Percentiles rank a stretch among this genome's conserved stretches.
Conservation (phyloP, 35 echinoderm and acorn worm genomes). For the Patiria miniata region DNA sequence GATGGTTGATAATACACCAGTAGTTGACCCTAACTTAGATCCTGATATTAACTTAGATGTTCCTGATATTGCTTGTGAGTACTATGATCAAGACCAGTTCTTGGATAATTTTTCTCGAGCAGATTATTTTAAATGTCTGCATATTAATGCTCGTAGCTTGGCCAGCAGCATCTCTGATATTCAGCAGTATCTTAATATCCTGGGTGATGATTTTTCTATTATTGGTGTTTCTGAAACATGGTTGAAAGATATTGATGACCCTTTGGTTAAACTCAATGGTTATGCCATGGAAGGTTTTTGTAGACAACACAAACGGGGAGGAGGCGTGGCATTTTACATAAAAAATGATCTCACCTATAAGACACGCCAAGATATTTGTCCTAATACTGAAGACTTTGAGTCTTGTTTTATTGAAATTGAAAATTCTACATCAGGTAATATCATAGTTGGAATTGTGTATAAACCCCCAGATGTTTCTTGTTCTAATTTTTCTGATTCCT, state of each 20-base stretch:
- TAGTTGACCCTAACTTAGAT: background rate
- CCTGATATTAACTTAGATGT: background rate
- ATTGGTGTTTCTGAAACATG: background rate
- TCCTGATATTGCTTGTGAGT: background rate
- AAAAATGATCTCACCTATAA: background rate
- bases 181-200: background rate
- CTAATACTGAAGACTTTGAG: background rate
- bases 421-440: too few species aligned
- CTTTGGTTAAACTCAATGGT: background rate
- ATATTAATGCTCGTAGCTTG: background rate
- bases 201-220: background rate
- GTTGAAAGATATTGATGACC: background rate
- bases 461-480: too few species aligned
- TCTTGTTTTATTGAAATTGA: background rate
- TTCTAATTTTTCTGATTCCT: too few species aligned
- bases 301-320: background rate
- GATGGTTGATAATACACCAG: background rate
- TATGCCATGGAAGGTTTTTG: background rate
- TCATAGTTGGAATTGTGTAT: too few species aligned
- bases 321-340: background rate
- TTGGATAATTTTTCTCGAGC: background rate
- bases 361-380: background rate
- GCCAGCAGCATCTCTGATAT: background rate
- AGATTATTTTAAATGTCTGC: background rate
- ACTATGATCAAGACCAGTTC: conserved; percentile 7